Evolutionary conservation across 2,888 invertebrate genomes (phyloP), one percentile per base, ranked within the genome.

Genomic region (Coronaproctus castanopsis): DNA sequence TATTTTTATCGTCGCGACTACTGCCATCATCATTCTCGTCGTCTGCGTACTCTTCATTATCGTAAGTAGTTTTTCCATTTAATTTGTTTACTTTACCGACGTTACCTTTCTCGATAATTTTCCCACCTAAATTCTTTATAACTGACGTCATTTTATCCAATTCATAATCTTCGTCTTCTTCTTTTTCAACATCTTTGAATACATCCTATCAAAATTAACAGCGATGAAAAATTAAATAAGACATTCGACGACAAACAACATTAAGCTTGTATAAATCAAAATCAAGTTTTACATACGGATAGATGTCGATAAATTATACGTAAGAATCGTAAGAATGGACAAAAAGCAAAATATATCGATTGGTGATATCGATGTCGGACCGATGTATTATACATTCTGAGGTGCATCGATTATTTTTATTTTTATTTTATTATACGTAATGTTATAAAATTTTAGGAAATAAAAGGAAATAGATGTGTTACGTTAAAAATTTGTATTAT

Each of bases 101-200:
- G 51, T 50, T 55, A 57, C 54, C 52, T 54, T 57, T 62, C 22
- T 36, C 36, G n/a, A 58, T 48, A n/a, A 64, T 24, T 60, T 58
- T 58, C 3, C 60, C 64, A 36, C 62, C 62, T 59, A 62, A 58
- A 23, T 62, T 24, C 54, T 61, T 61, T 8, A 63, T 58, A 20
- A 57, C 54, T 21, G 52, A 52, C 1, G 82, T 79, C 73, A 91
- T 76, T 69, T 81, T 81, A 68, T 91, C 86, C 5, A 93, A 76
- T 73, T 93, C 93, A 22, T 78, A 79, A 65, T 90, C 90, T 71
- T 89, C 91, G 69, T 90, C 91, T 54, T 83, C 83, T 60, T 88
- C 89, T 62, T 82, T 80, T 64, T 85, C 81, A 21, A 91, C 72
- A 67, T 85, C 80, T 69, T 87, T 74, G 55, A 67, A 67, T 18